These are phyloP conservation scores for Falco punctatus DNA, from an alignment of 2,113 vertebrate species.

Conservation along the genomic window DNA sequence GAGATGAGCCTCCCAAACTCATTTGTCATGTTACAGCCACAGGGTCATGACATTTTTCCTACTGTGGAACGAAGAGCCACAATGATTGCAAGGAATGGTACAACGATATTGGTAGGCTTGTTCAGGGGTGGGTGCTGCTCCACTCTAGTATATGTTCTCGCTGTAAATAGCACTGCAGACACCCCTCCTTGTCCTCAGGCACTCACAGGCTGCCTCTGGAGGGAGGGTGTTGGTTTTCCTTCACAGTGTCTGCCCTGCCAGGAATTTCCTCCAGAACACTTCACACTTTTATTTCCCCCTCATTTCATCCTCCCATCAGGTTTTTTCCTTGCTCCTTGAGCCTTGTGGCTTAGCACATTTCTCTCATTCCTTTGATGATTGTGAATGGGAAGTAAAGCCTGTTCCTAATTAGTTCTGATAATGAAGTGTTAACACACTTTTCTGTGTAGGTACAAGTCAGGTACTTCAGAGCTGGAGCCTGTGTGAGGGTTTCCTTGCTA, in stretches of 20 bases:
- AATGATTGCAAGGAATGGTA: background rate
- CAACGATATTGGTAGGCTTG: background rate
- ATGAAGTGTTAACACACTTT: conserved; percentile 54
- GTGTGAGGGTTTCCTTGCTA: background rate
- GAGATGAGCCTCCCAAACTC: background rate
- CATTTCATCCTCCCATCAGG: background rate
- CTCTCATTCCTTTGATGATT: conserved; percentile 42
- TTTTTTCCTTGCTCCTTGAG: conserved; percentile 28
- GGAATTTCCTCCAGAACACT: conserved; percentile 60
- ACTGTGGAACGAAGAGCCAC: background rate
- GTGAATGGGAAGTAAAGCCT: conserved; percentile 50
- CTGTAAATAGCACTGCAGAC: background rate
- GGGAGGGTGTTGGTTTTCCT: conserved; percentile 10
- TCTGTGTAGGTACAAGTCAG: conserved; percentile 20
- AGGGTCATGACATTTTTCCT: background rate
- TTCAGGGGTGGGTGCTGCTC: background rate
- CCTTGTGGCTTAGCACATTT: conserved; percentile 55
- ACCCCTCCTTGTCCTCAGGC: background rate
- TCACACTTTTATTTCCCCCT: conserved; percentile 18
- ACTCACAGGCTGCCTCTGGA: background rate
- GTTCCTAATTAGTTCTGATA: conserved; percentile 68
- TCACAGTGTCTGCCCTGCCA: background rate
- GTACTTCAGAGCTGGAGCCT: background rate
- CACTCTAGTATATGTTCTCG: background rate
- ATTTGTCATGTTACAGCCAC: background rate